Evolutionary conservation across 2,888 invertebrate genomes (phyloP).

Genomic region (Cloeon dipterum): DNA sequence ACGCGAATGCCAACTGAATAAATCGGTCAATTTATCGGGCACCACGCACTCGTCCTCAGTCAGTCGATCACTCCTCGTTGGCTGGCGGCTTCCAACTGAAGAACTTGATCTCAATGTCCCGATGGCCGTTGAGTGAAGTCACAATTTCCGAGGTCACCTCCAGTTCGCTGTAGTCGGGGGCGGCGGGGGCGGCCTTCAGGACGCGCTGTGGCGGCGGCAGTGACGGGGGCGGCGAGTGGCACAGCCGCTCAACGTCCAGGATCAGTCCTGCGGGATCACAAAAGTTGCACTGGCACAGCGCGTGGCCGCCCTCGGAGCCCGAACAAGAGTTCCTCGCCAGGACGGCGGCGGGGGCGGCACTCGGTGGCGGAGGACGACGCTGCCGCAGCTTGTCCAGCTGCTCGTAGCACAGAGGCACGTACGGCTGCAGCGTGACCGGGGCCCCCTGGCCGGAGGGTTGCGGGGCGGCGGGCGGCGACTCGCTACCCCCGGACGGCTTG

Average conservation of each 20-base stretch:
- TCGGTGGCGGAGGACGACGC: background rate
- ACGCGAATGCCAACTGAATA: too few species aligned
- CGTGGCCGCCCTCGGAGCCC: background rate
- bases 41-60: too few species aligned
- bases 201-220: conserved; percentile 13
- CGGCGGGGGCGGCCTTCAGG: conserved; percentile 14
- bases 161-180: conserved; percentile 19
- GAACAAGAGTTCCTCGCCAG: background rate
- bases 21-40: too few species aligned
- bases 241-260: conserved; percentile 43
- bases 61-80: too few species aligned
- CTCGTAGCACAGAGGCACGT: conserved; percentile 21
- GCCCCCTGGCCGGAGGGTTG: conserved; percentile 8
- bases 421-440: conserved; percentile 21
- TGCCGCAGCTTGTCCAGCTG: background rate
- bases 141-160: conserved; percentile 58
- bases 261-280: conserved; percentile 52
- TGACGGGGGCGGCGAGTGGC: conserved; percentile 27
- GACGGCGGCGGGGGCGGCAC: background rate
- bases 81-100: conserved; percentile 37
- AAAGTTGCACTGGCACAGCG: conserved; percentile 38
- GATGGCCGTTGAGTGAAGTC: conserved; percentile 50
- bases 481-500: conserved; percentile 29
- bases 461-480: conserved; percentile 5
- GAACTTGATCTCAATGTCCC: conserved; percentile 57